Evolutionary conservation across 1,140 invertebrate species (phyloP), one percentile per base, ranked within the genome.

Genomic region (Pararge aegeria): DNA sequence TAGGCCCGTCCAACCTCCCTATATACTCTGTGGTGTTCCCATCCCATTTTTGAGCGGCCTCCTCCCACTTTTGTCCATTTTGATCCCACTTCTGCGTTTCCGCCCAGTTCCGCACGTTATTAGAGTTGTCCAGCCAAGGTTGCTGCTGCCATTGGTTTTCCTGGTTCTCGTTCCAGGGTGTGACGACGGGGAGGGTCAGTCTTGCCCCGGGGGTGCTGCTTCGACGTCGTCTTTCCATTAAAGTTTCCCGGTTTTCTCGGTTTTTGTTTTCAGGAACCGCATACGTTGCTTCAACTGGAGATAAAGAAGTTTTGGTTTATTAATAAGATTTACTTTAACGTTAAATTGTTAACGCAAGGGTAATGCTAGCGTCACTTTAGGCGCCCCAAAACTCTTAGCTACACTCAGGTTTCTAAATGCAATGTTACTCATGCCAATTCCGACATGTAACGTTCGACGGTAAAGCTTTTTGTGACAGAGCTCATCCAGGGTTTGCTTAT

Each of bases 61-160:
- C 59, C 6, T 80, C 76, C 80, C 80, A 83, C 19, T 83, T 81
- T 18, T 81, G 74, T 0, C 30, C 30, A 34, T 34, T 34, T 12
- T 34, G 9, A 34, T 80, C 76, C 80, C 80, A 83, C 21, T 83
- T 81, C 19, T 81, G 74, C 3, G 66, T 84, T 40, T 86, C 85
- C 0, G 85, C 78, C 85, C 85, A 88, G 54, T 73, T 84, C 2
- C 83, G 46, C 2, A 88, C 67, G 38, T 80, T 78, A 59, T 68
- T 84, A 1, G 83, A 80, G 72, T 88, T 88, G 65, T 88, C 83
- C 1, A 83, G 62, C 83, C 85, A 86, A 1, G 78, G 75, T 7
- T 88, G 80, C 40, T 66, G 67, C 12, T 79, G 78, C 73, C 73
- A 80, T 44, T 79, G 78, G 49, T 74, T 75, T 27, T 75, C 73